Base-by-base conservation (phyloP, 2,113 vertebrate genomes). In the Ondatra zibethicus region DNA sequence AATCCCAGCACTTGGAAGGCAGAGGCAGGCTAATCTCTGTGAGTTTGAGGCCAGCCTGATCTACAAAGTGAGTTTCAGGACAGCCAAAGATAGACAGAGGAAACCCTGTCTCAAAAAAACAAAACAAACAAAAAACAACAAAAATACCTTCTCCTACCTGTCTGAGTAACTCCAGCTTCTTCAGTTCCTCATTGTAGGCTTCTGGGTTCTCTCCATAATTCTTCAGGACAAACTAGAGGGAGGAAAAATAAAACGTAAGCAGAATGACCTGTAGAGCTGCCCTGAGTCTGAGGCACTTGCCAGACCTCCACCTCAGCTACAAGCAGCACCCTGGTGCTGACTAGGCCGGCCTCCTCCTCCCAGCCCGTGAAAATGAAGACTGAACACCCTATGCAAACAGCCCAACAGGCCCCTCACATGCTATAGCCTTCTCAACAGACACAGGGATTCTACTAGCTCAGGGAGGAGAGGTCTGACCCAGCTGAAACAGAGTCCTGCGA, bases 201-300 rank as follows among this genome's bases (percentile, higher is more conserved):
- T 99, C 99, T 0, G 99, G 99, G 97, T 99, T 99, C 98, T 99
- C 99, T 1, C 99, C 99, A 6, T 99, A 99, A 98, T 99, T 99
- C 98, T 99, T 99, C 96, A 99, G 96, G 52, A 99, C 99, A 96
- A 99, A 99, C 99, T 99, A 95, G 1, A 68, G 0, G n/a, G 47
- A 19, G 4, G 19, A 65, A 6, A 66, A 17, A 92, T 7, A 78
- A 84, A 13, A 42, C 58, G 8, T 88, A 42, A 82, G 33, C n/a
- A 7, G 14, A 42, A 19, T 55, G 39, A 36, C 2, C 45, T 1
- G 55, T 13, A 42, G 21, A 52, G 21, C 39, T 4, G 6, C 36
- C 39, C 75, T 72, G 23, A 61, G 55, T 8, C 11, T 61, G 23
- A 39, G 23, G 55, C 52, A 39, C 21, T 21, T 1, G 2, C 23